Conservation (phyloP, 2,888 invertebrate species). For the Enoplolaimus lenunculus region DNA sequence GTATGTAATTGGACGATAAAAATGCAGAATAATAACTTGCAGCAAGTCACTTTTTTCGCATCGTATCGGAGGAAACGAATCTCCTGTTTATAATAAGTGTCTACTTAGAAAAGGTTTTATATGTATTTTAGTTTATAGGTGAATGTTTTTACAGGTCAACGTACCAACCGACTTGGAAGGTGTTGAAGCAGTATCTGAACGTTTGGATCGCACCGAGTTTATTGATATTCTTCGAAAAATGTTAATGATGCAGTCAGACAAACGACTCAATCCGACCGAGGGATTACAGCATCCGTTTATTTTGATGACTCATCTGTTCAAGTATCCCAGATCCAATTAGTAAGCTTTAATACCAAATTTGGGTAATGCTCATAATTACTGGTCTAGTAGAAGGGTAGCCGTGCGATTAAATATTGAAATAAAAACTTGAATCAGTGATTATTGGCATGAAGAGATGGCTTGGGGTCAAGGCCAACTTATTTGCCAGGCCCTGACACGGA, state of each 20-base stretch:
- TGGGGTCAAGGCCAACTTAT: no score
- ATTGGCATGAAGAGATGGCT: no score
- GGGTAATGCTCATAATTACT: neutral
- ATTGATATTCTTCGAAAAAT: slow-evolving; percentile 92
- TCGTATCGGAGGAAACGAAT: no score
- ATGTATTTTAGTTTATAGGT: no score
- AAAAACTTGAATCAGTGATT: no score
- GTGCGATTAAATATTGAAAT: no score
- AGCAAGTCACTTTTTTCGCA: no score
- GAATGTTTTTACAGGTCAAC: slow-evolving; percentile 60
- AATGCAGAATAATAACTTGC: no score
- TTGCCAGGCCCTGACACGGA: no score
- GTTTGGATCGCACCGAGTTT: slow-evolving; percentile 73
- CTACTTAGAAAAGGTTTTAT: no score
- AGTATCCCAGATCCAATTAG: slow-evolving; percentile 30
- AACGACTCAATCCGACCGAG: slow-evolving; percentile 53
- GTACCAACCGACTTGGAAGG: slow-evolving; percentile 94
- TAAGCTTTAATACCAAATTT: slow-evolving; percentile 23
- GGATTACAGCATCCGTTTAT: slow-evolving; percentile 36
- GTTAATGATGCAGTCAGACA: slow-evolving; percentile 92
- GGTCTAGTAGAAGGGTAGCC: neutral
- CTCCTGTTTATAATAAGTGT: no score
- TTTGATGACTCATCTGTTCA: slow-evolving; percentile 31
- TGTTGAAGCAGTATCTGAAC: slow-evolving; percentile 45
- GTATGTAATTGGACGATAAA: no score